Evolutionary conservation across 2,888 invertebrate genomes (phyloP), one percentile per base, ranked within the genome.

Genomic region (Dascillus cervinus): DNA sequence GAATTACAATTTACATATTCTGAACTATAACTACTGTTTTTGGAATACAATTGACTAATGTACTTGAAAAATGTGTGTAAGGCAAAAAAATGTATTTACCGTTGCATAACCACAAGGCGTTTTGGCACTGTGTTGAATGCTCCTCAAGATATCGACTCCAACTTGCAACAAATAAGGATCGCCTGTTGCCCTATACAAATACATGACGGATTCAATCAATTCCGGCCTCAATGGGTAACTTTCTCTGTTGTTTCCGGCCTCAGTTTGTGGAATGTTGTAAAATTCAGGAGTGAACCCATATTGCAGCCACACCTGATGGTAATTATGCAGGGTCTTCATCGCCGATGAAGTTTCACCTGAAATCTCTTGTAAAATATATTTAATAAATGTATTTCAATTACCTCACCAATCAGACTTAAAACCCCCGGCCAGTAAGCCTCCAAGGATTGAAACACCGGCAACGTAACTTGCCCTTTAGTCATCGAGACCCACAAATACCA

Each of bases 401-500:
- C 41, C 42, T 64, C 52, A 77, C 79, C 86, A 43, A 88, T 77
- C 10, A 90, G 70, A 50, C 84, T 85, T 32, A 97, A 71, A 13
- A 98, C 75, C 0, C 98, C 97, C 0, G 98, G 98, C 95, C 96
- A 98, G 60, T 90, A 99, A 0, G 97, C 89, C 66, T 99, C 98
- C 11, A 99, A 70, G 0, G 95, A 96, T 62, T 98, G 97, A 65
- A 97, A 98, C n/a, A 97, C 87, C 0, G 97, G 96, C 50, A 95
- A 66, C 0, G 96, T 94, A 3, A 97, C 87, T 56, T 90, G 87
- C 0, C 91, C 97, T 53, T 92, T 88, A 24, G 83, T 77, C 97
- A 98, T 98, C n/a, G 92, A 88, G 0, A 92, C 97, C 97, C 97
- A 98, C 51, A 97, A 78, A 60, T 95, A 94, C 97, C 98, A 99